Evolutionary conservation across 1,140 invertebrate genomes (phyloP), one percentile per base, ranked within the genome.

Genomic region (Drosophila persimilis): DNA sequence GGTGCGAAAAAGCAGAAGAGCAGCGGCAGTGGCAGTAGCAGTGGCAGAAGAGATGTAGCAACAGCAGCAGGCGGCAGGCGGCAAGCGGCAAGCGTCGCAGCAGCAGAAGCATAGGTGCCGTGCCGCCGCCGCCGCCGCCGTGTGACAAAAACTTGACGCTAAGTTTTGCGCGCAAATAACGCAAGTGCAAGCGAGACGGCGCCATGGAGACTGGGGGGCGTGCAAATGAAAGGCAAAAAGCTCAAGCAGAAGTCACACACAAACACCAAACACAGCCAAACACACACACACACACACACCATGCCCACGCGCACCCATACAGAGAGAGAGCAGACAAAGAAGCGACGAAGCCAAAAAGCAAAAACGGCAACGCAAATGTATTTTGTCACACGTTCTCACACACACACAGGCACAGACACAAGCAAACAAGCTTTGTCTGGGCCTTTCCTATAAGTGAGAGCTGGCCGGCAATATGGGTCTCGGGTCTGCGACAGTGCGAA

Each of bases 71-170:
- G 48, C 35, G 22, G 69, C 6, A 54, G 29, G 15, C 17, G 17
- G 39, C 13, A 69, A 45, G 48, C 35, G 22, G 69, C 6, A 54
- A 22, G 15, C 64, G 45, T 3, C 35, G 48, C 58, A 51, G 26
- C 13, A 57, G 54, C 8, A 41, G 39, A 24, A 52, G 48, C 35
- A 39, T 39, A 39, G 35, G 35, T 39, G 35, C 11, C 35, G 35
- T 39, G 35, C 35, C 35, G 35, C 11, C 17, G 51, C 45, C 51
- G 64, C 50, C 56, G 57, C 43, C 48, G 55, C 51, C 55, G 66
- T 61, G 83, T 88, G 83, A 88, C 83, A 88, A 78, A 88, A 88
- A 88, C 78, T 88, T 88, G 83, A 83, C 83, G 83, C 83, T 78
- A 88, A 88, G 74, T 79, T 56, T 79, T 39, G 35, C 64, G 79